Base-by-base conservation (phyloP, 2,113 vertebrate genomes). In the Dromas ardeola region DNA sequence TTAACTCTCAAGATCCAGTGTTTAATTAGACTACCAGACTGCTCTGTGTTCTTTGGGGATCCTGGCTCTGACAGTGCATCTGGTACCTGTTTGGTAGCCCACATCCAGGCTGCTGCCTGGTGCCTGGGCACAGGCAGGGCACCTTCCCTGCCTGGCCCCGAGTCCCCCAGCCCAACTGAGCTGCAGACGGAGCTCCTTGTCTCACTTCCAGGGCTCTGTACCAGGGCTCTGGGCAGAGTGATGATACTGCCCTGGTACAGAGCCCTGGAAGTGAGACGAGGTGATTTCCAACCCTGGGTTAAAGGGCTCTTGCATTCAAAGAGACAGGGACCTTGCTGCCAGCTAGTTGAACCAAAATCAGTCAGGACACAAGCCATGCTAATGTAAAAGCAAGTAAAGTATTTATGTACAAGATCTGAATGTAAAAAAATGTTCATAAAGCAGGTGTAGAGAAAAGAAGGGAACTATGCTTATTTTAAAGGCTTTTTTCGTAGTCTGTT, bases 361-460 rank as follows among this genome's bases (percentile, higher is more conserved):
- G 42, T 59, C 30, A 23, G n/a, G 15, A 63, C 8, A 78, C 10
- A 59, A 78, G 29, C 17, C 23, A 29, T 30, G 27, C 2, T 43
- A 74, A 59, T 25, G 13, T 38, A 71, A 62, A 90, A 92, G n/a
- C 12, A 62, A 70, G 27, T 7, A 36, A 96, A 23, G 11, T 55
- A 43, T 86, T 88, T 82, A 65, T 85, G 45, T 56, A 56, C 18
- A 61, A 65, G 49, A 65, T 85, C 7, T 69, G 61, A 85, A 61
- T 0, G 7, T 43, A 72, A 91, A 79, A 90, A 90, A 87, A 63
- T 32, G 36, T 79, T 82, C 62, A 49, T 87, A 79, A 91, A 80
- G 34, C 70, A 95, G 90, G 65, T 93, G 66, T 76, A 79, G 66
- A 70, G 61, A 52, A 88, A 92, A 93, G 11, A 96, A 86, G 52